These are phyloP conservation scores for Lasiurus cinereus DNA, from an alignment of 2,113 vertebrate species.

Conservation along the genomic window DNA sequence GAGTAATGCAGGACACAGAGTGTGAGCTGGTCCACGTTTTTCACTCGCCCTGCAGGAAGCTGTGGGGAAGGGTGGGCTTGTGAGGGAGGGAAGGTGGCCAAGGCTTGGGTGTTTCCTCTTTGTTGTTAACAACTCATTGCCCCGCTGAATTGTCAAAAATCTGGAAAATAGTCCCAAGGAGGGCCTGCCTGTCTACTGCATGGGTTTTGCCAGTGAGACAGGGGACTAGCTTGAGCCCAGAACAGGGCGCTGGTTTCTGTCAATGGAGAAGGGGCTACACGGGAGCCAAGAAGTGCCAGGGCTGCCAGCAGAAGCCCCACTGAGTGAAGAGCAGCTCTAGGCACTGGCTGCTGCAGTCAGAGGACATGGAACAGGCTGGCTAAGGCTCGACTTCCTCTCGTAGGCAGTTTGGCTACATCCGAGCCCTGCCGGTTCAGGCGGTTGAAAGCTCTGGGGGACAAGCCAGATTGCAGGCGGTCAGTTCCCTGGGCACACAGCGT, in stretches of 20 bases:
- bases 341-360: background rate
- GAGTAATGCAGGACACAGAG: background rate
- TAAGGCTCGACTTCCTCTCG: background rate
- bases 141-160: background rate
- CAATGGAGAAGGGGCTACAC: background rate
- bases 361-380: background rate
- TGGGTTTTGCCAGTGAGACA: background rate
- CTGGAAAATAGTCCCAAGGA: background rate
- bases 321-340: background rate
- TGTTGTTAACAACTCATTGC: background rate
- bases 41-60: background rate
- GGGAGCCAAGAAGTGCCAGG: background rate
- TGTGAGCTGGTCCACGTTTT: no score
- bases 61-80: background rate
- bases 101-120: background rate
- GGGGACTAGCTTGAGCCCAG: no score
- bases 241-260: background rate
- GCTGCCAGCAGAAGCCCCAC: background rate
- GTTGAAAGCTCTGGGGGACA: background rate
- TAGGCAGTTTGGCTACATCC: background rate
- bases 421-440: background rate
- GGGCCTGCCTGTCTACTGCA: background rate
- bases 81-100: no score
- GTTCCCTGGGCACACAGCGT: no score
- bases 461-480: background rate